Evolutionary conservation across 2,113 vertebrate genomes (phyloP), one percentile per base, ranked within the genome.

Genomic region (Malurus elegans): DNA sequence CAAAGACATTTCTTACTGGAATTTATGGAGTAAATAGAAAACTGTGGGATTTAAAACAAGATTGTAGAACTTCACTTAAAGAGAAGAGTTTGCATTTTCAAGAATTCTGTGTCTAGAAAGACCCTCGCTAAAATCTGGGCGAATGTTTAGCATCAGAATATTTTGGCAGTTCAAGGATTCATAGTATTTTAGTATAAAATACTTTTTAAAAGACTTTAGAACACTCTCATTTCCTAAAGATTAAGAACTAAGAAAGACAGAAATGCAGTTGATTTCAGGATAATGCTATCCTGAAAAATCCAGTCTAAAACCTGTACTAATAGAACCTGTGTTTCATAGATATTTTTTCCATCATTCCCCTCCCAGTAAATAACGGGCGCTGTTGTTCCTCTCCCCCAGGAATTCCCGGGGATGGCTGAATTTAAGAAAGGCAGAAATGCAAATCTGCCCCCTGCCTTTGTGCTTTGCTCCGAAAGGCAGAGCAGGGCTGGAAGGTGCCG

Each of bases 371-470:
- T 53, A 80, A 76, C 15, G 0, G 40, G 40, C 2, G 0, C 42
- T 31, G 75, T 3, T 79, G 44, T 21, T 71, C 56, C 57, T 65
- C 25, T 80, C 34, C 2, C 58, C 9, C 24, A 18, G 61, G 54
- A 74, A 86, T 66, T 83, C 75, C 79, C 86, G n/a, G 1, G 48
- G 36, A 36, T 18, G 48, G 21, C 28, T 61, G 86, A 50, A 45
- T 91, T 93, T 91, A 67, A 86, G 96, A 36, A 56, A 86, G 75
- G 79, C n/a, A 48, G 80, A 79, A 84, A 92, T 92, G 92, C 89
- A 90, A 45, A 91, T 95, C 20, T 69, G 32, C 51, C 51, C 11
- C 19, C 18, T 3, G 60, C 80, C 90, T 93, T 95, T 97, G 94
- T 95, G 75, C 75, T 79, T 20, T 20, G 53, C 83, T 88, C 51